Evolutionary conservation across 92 coral and sea anemone species (phyloP), one percentile per base, ranked within the genome.

Genomic region (Porites cylindrica): DNA sequence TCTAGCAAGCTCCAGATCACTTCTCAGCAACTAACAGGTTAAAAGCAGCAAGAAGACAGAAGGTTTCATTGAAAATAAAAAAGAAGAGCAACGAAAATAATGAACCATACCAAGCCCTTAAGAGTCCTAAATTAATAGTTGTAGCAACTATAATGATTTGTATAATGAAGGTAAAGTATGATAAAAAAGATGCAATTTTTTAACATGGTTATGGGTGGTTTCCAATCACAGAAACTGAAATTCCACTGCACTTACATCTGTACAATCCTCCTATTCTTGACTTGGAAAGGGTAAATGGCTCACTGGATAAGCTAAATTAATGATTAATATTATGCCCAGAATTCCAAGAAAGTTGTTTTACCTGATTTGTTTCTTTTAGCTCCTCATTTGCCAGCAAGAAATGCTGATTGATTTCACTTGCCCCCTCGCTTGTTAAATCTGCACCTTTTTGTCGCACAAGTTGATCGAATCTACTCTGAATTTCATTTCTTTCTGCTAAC

Each of bases 281-380:
- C 13, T 56, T 10, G 61, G 61, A 56, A 56, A 56, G 12, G 3
- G 61, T 54, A 54, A 54, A 54, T 11, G 61, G 61, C 61, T 14
- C 1, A 14, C 4, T 10, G 61, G 13, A 7, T 2, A 56, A 56
- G 16, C 47, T 38, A 4, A 38, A 38, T 38, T 38, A 38, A 38
- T 4, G 6, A 38, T 38, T 4, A 38, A 38, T 38, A 4, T 38
- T 4, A 38, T 0, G 7, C 47, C 47, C 5, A 38, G 47, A 38
- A 38, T 38, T 38, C 60, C 13, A 10, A 54, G 60, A 54, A 54
- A 10, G 60, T 54, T 20, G 51, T 26, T 70, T n/a, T 74, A 94
- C 97, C 94, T 94, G 89, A 73, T 83, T 87, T 43, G 58, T 77
- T 53, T 85, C 92, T 72, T 79, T 89, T 17, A 84, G 77, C 14